phyloP scores from a whole-genome alignment of 1,140 invertebrate species.

The Drosophila novamexicana region DNA sequence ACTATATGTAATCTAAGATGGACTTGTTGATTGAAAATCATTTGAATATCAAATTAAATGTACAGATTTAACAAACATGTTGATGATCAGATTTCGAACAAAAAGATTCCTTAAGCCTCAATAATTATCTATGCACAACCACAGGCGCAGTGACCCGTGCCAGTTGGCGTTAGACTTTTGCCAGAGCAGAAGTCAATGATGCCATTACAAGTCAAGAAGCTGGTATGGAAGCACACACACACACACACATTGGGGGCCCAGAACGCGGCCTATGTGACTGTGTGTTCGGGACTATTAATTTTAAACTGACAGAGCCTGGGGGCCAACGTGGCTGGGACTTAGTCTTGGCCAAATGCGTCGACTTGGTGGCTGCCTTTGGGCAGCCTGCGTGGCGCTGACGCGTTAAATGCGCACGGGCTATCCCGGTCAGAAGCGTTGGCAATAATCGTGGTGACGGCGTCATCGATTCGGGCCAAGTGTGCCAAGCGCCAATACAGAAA shows the following conservation, averaged over 20 bases:
- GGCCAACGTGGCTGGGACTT: slow-evolving; percentile 67
- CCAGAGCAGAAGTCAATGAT: slow-evolving; percentile 72
- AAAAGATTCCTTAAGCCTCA: slow-evolving; percentile 1
- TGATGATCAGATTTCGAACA: background rate
- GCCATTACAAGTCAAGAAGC: slow-evolving; percentile 67
- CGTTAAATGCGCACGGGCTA: slow-evolving; percentile 77
- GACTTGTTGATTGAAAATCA: slow-evolving; percentile 83
- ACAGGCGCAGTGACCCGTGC: slow-evolving; percentile 1
- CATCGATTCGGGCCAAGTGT: slow-evolving; percentile 63
- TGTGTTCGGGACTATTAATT: slow-evolving; percentile 71
- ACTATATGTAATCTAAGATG: slow-evolving; percentile 66
- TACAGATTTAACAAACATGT: slow-evolving; percentile 61
- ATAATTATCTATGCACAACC: slow-evolving; percentile 7
- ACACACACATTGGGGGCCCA: slow-evolving; percentile 31
- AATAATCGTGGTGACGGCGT: slow-evolving; percentile 39
- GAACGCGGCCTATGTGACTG: slow-evolving; percentile 31
- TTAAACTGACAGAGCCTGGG: slow-evolving; percentile 75
- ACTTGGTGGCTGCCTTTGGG: slow-evolving; percentile 59
- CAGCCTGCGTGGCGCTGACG: slow-evolving; percentile 75
- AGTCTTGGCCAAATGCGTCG: slow-evolving; percentile 20
- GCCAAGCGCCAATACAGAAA: slow-evolving; percentile 74
- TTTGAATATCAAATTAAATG: slow-evolving; percentile 76
- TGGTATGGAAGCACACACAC: slow-evolving; percentile 27
- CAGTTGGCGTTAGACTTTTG: slow-evolving; percentile 12
- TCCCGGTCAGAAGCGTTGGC: slow-evolving; percentile 62